phyloP scores from a whole-genome alignment of 2,797 vertebrate genomes.

The Macroramphosus scolopax region DNA sequence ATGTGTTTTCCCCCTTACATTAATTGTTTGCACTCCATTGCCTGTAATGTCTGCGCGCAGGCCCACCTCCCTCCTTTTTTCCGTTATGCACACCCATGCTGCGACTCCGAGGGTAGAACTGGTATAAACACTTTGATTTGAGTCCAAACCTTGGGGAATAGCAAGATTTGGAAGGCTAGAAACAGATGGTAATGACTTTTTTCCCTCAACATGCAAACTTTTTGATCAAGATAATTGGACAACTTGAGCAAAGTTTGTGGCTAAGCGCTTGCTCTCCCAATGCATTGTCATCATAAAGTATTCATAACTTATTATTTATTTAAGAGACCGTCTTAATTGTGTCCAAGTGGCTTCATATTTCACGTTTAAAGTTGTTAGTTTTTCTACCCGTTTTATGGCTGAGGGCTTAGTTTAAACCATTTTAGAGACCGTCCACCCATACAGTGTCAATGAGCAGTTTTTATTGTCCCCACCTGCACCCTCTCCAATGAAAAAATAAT shows the following conservation, averaged over 20 bases:
- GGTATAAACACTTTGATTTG: constrained; percentile 73
- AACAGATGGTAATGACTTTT: constrained; percentile 79
- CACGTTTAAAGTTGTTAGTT: no score
- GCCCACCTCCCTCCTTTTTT: constrained; percentile 55
- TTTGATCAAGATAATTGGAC: constrained; percentile 80
- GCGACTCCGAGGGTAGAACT: constrained; percentile 55
- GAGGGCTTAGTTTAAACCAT: constrained; percentile 37
- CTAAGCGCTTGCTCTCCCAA: constrained; percentile 51
- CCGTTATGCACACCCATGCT: constrained; percentile 65
- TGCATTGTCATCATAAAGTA: constrained; percentile 69
- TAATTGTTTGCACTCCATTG: constrained; percentile 80
- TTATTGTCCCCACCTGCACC: neutral
- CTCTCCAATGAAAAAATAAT: constrained; percentile 22
- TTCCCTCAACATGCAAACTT: constrained; percentile 70
- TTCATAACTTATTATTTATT: constrained; percentile 65
- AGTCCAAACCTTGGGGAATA: constrained; percentile 76
- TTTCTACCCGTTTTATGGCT: no score
- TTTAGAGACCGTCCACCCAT: no score
- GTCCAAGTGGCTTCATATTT: constrained; percentile 31
- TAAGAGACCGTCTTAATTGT: constrained; percentile 40
- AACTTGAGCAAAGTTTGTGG: constrained; percentile 71
- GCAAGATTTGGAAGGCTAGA: constrained; percentile 64
- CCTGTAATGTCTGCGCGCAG: constrained; percentile 63
- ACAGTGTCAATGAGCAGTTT: neutral
- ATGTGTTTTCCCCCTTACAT: constrained; percentile 73